Evolutionary conservation across 1,140 invertebrate species (phyloP), one percentile per base, ranked within the genome.

Genomic region (Sminthurinus signatus): DNA sequence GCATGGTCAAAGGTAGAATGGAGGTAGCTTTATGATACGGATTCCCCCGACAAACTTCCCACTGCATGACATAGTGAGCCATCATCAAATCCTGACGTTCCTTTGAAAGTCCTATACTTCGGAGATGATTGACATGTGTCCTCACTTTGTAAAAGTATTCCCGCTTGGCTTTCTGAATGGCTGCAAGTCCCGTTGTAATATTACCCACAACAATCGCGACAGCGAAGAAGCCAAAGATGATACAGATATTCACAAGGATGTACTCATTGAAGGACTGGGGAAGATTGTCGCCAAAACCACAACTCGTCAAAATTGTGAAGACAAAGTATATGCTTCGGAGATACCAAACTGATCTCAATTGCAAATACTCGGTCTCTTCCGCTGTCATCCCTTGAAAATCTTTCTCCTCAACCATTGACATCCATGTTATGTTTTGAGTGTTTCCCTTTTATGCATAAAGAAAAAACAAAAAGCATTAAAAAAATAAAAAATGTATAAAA

Each of bases 71-170:
- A 28, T 54, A 27, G 25, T 54, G 27, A 27, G 51, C 8, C 19
- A 54, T 10, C 51, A 54, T 27, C 25, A 54, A 21, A 23, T 27
- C 27, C 19, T 54, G 21, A 31, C 51, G 15, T 5, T 27, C 25
- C 28, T 54, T 27, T 8, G 21, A 27, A 4, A 54, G 27, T 27
- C 51, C 51, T 25, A 54, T 23, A 28, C 51, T 31, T 15, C 27
- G 10, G 4, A 54, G 25, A 54, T 54, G 51, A 17, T 31, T 15
- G 10, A 54, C 4, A 28, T 54, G 51, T 12, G 19, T 54, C 8
- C 19, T 54, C 4, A 54, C 27, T 25, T 54, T 31, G 28, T 54
- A 54, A 21, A 54, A 54, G 19, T 28, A 54, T 31, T 54, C 51
- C 19, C 51, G 51, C 23, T 27, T 4, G 19, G 28, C 23, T 31